These are phyloP conservation scores for Poeciliopsis presidionis DNA, from an alignment of 2,797 vertebrate species.

Conservation along the genomic window DNA sequence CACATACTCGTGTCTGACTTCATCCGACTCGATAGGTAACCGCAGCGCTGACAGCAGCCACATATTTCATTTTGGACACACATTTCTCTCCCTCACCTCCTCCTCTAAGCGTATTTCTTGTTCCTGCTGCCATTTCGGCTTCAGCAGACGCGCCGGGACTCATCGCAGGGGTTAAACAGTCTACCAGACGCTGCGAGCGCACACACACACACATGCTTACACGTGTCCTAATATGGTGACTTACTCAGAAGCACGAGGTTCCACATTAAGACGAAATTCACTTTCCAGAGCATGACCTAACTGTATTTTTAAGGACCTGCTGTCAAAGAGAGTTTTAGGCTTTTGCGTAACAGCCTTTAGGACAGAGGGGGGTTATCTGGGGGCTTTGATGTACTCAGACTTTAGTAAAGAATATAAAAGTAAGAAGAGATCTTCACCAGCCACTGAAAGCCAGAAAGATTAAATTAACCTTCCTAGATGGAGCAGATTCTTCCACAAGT, in stretches of 20 bases:
- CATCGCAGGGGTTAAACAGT: constrained; percentile 69
- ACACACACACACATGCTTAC: constrained; percentile 5
- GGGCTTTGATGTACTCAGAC: constrained; percentile 7
- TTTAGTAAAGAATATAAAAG: constrained; percentile 27
- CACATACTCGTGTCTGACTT: constrained; percentile 45
- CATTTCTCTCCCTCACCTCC: constrained; percentile 8
- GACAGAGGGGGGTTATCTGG: constrained; percentile 10
- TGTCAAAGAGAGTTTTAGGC: constrained; percentile 37
- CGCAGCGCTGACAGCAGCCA: constrained; percentile 33
- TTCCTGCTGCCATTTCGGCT: constrained; percentile 54
- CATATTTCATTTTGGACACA: constrained; percentile 48
- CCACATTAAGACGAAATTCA: constrained; percentile 71
- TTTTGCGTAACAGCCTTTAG: constrained; percentile 47
- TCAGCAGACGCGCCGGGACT: constrained; percentile 36
- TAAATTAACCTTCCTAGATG: constrained; percentile 19
- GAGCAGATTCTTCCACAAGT: constrained; percentile 2
- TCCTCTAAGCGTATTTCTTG: constrained; percentile 21
- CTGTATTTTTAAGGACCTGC: constrained; percentile 49
- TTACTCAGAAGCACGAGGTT: constrained; percentile 46
- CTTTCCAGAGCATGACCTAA: constrained; percentile 74
- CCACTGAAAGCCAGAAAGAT: constrained; percentile 17
- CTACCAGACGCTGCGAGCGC: constrained; percentile 57
- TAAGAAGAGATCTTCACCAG: constrained; percentile 13
- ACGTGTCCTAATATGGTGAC: constrained; percentile 30
- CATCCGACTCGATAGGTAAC: constrained; percentile 39